Evolutionary conservation across 2,797 vertebrate species (phyloP), one percentile per base, ranked within the genome.

Genomic region (Chaenodraco wilsoni): DNA sequence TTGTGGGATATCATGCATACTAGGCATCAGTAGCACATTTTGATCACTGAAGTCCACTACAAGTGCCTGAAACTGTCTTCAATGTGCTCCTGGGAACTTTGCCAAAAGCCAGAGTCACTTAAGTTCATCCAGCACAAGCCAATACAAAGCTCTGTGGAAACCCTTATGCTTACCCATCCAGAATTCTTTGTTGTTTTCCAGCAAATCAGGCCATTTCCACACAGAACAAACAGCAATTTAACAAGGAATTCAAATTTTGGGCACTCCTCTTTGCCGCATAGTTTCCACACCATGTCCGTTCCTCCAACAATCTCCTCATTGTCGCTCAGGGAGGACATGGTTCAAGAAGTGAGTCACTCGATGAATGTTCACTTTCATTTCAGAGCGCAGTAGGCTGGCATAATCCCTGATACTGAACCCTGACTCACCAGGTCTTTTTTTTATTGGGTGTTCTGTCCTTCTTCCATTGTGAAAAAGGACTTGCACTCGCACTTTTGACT

Each of bases 331-430:
- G 72, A 92, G 91, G 72, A 87, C 88, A 54, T 45, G 78, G 78
- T 72, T 88, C 87, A 78, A 88, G 88, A 85, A 88, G 58, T 74
- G 52, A 92, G 74, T 93, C 85, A 75, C 90, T 82, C 87, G 69
- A 87, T 96, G 93, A 96, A 95, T 96, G 95, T 93, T 90, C 92
- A 93, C 93, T 96, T 95, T 96, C 94, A 95, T 94, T 89, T 74
- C 87, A 83, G 85, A 80, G 81, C 57, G 74, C 93, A 93, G 93
- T 93, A 94, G 85, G 91, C 94, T 84, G 93, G 89, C 86, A 89
- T 88, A 92, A 90, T 92, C 91, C 90, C 85, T 88, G 88, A 91
- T 82, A 74, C 91, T 78, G 81, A 90, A 89, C 72, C 64, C 85
- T 94, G 95, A 96, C 93, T 96, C 95, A 94, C 91, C 88, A 72